Evolutionary conservation across 2,888 invertebrate species (phyloP).

Genomic region (Pseudeuparius sepicola): DNA sequence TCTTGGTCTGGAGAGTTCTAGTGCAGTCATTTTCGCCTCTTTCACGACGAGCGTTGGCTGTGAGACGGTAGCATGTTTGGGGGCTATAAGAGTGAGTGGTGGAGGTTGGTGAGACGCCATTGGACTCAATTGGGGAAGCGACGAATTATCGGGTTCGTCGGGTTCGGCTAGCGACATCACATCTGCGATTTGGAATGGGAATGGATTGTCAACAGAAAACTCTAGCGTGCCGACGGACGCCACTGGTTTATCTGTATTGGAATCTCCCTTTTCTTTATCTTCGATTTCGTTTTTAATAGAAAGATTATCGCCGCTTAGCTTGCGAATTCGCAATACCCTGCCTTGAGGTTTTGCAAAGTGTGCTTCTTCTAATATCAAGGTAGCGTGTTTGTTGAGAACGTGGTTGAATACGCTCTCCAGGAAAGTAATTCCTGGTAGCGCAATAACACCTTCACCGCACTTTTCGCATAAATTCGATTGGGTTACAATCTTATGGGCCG

Average conservation of each 20-base stretch:
- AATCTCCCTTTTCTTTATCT: conserved; percentile 15
- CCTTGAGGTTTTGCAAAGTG: conserved; percentile 4
- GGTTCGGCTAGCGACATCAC: conserved; percentile 30
- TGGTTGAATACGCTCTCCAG: conserved; percentile 27
- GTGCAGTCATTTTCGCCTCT: conserved; percentile 24
- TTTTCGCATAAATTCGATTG: conserved; percentile 22
- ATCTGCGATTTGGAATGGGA: conserved; percentile 39
- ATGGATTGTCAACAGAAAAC: conserved; percentile 32
- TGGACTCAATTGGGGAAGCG: conserved; percentile 11
- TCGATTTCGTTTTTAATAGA: conserved; percentile 33
- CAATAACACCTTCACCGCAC: conserved; percentile 21
- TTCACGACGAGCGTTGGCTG: conserved; percentile 21
- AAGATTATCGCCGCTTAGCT: conserved; percentile 41
- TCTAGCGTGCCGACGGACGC: conserved; percentile 18
- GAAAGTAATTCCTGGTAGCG: conserved; percentile 18
- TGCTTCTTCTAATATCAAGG: conserved; percentile 14
- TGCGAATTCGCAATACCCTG: conserved; percentile 33
- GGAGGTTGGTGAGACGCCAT: conserved; percentile 14
- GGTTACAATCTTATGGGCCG: conserved; percentile 26
- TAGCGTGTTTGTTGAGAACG: conserved; percentile 22
- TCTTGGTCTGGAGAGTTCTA: conserved; percentile 23
- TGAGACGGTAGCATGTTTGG: conserved; percentile 11
- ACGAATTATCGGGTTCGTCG: background rate
- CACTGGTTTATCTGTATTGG: conserved; percentile 16
- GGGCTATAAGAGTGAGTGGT: conserved; percentile 17